Base-by-base conservation (phyloP, 2,113 vertebrate species). In the Entosphenus tridentatus region DNA sequence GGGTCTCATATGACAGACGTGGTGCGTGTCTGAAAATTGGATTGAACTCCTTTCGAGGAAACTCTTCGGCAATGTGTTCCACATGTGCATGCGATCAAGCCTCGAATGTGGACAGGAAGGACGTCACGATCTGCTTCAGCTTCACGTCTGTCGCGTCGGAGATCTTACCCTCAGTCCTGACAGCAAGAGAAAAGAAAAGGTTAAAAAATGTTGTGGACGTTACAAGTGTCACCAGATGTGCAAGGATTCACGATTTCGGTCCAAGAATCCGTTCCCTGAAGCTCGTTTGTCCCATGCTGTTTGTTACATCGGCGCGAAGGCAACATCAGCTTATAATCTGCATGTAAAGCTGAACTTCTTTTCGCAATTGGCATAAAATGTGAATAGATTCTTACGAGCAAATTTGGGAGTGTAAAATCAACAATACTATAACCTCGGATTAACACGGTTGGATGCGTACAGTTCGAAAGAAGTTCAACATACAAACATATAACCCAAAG, bases 31-130 rank as follows among this genome's bases (percentile, higher is more conserved):
- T 39, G 39, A 39, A 39, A 39, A 39, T 39, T 39, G 39, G 39
- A 6, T 39, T 39, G 39, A 39, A 3, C 39, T 7, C 39, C 39
- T 39, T 39, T 39, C 39, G 39, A 39, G 39, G 39, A 39, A 39
- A 39, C 39, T 6, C 39, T 39, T 39, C 39, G 6, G 39, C 39
- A 39, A 39, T 39, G 39, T 39, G 4, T 39, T 39, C 39, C 39
- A 62, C 59, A 14, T 72, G 56, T 73, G 75, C 73, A 75, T 73
- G 73, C 73, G 57, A 74, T 83, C 80, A 82, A 75, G 81, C 83
- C 78, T 96, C 92, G 4, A 98, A 96, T 76, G 86, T 95, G 75
- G 93, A 79, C 80, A 98, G 77, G 80, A 98, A 98, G 75, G 56
- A 86, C 68, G 84, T 80, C 71, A 98, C 93, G 69, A 86, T 73